phyloP scores from a whole-genome alignment of 2,797 vertebrate species.

The Vespertilio murinus region DNA sequence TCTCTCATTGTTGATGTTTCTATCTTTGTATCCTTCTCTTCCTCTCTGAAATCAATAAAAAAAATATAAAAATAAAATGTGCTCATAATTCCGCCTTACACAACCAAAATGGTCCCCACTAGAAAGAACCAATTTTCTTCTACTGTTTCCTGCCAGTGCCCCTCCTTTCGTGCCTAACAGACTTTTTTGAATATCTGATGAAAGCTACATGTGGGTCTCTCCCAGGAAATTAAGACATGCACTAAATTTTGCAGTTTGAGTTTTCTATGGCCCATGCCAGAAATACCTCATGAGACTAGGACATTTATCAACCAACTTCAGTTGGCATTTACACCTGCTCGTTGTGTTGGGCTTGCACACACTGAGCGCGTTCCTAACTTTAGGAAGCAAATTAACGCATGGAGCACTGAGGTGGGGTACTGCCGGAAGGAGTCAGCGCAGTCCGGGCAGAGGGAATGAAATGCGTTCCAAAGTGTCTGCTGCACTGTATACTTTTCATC shows the following conservation, averaged over 20 bases:
- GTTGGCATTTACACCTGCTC: background rate
- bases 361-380: background rate
- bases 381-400: background rate
- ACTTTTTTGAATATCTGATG: background rate
- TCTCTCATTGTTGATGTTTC: too few species aligned
- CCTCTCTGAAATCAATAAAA: too few species aligned
- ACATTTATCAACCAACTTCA: background rate
- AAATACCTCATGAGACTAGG: background rate
- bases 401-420: background rate
- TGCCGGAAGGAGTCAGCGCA: background rate
- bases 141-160: background rate
- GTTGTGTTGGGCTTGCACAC: background rate
- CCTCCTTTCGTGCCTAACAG: background rate
- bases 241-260: background rate
- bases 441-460: background rate
- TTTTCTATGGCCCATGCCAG: background rate
- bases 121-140: slow-evolving; percentile 21
- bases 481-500: background rate
- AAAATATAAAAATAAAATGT: background rate
- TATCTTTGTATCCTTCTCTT: too few species aligned
- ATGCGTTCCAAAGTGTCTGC: background rate
- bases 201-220: background rate
- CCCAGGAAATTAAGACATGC: slow-evolving; percentile 18
- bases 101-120: background rate
- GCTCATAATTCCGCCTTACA: background rate